phyloP scores from a whole-genome alignment of 2,113 vertebrate species.

The Saccopteryx bilineata region DNA sequence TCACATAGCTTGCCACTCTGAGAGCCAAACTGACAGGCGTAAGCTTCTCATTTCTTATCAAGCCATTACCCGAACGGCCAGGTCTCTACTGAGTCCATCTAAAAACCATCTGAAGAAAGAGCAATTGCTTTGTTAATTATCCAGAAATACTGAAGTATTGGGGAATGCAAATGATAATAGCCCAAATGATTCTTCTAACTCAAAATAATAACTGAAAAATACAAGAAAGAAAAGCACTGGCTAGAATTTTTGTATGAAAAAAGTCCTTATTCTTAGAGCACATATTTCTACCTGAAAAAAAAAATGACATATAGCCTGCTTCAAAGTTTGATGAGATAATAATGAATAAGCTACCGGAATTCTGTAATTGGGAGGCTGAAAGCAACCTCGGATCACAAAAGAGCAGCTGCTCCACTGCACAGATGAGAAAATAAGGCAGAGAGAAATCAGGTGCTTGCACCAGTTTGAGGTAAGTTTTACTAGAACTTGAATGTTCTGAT shows the following conservation, averaged over 20 bases:
- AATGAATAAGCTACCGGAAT: constrained; percentile 11
- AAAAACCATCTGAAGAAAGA: not conserved
- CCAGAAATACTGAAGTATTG: constrained; percentile 13
- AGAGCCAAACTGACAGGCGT: not conserved
- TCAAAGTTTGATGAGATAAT: constrained; percentile 43
- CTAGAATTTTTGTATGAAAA: not conserved
- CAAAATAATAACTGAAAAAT: constrained; percentile 61
- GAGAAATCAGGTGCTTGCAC: not conserved
- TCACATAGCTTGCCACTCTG: not conserved
- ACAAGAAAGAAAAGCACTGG: constrained; percentile 42
- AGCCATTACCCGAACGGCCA: not conserved
- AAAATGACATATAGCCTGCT: not conserved
- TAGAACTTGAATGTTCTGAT: constrained; percentile 4
- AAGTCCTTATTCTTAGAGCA: constrained; percentile 35
- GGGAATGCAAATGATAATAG: not conserved
- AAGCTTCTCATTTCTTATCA: not conserved
- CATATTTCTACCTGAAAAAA: constrained; percentile 8
- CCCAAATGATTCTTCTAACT: constrained; percentile 41
- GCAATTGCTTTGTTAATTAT: not conserved
- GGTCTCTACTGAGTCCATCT: not conserved
- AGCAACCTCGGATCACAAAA: not conserved
- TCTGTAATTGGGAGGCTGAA: not conserved
- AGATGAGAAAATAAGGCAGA: constrained; percentile 49
- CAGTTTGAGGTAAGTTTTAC: not conserved
- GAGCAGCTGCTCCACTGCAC: not conserved